Evolutionary conservation across 2,797 vertebrate genomes (phyloP).

Genomic region (Melanotaenia nigrans): DNA sequence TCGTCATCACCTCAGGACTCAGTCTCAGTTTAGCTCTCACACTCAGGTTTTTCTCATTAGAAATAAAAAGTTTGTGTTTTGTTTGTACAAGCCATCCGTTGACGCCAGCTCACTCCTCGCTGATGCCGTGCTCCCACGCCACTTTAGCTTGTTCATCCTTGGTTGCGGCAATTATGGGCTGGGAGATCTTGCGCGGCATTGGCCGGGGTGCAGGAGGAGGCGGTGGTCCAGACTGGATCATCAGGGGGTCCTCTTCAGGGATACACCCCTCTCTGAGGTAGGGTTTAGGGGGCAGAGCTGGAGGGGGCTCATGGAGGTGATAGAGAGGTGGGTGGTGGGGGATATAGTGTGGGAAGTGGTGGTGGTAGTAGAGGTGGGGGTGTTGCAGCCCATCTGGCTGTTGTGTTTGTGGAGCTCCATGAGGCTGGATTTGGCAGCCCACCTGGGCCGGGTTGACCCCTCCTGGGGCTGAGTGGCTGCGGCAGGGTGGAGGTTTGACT

Average conservation of each 20-base stretch:
- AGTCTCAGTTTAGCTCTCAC: slow-evolving; percentile 1
- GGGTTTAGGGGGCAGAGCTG: slow-evolving; percentile 88
- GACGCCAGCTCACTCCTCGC: slow-evolving; percentile 75
- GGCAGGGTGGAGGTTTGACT: slow-evolving; percentile 86
- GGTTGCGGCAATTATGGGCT: slow-evolving; percentile 78
- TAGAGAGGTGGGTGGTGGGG: slow-evolving; percentile 83
- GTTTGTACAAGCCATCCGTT: rapidly evolving
- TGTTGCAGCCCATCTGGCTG: slow-evolving; percentile 33
- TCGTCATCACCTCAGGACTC: not conserved
- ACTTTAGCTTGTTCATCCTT: slow-evolving; percentile 92
- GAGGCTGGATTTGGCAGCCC: slow-evolving; percentile 56
- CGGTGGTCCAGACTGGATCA: slow-evolving; percentile 52
- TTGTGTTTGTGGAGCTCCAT: slow-evolving; percentile 24
- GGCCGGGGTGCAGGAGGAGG: slow-evolving; percentile 62
- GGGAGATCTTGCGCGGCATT: slow-evolving; percentile 87
- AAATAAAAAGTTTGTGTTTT: not conserved
- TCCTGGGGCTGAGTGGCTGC: slow-evolving; percentile 89
- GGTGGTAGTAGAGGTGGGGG: slow-evolving; percentile 49
- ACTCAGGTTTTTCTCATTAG: not conserved
- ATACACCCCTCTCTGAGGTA: slow-evolving; percentile 88
- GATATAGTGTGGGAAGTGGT: slow-evolving; percentile 73
- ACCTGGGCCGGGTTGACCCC: slow-evolving; percentile 83
- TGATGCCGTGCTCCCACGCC: slow-evolving; percentile 89
- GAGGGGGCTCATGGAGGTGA: slow-evolving; percentile 83
- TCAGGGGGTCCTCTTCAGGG: slow-evolving; percentile 81